Evolutionary conservation across 2,113 vertebrate genomes (phyloP).

Genomic region (Salvator merianae): DNA sequence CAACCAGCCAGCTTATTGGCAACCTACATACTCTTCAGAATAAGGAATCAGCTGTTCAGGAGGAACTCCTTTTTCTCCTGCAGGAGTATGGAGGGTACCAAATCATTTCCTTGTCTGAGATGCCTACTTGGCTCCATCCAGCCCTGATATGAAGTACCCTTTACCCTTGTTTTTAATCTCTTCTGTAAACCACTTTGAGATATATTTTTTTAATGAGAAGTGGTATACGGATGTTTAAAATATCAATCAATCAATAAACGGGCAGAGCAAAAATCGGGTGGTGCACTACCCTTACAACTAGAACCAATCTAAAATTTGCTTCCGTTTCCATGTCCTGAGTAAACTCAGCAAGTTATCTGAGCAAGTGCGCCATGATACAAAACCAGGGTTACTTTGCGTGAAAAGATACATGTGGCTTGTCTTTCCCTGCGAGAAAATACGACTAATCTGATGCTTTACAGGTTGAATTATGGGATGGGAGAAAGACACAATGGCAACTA

Average conservation of each 20-base stretch:
- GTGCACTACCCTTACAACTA: neutral
- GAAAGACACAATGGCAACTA: neutral
- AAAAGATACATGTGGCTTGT: neutral
- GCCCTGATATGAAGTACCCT: too few species aligned
- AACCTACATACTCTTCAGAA: neutral
- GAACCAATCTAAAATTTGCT: neutral
- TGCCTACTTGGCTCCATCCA: too few species aligned
- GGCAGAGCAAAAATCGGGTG: too few species aligned
- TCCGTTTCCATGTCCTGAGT: neutral
- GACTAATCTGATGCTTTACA: neutral
- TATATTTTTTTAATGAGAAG: too few species aligned
- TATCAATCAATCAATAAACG: too few species aligned
- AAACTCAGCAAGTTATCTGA: neutral
- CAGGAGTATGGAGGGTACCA: too few species aligned
- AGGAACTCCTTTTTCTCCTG: neutral
- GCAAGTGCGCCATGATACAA: neutral
- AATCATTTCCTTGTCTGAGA: too few species aligned
- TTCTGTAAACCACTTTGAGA: too few species aligned
- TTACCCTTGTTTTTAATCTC: too few species aligned
- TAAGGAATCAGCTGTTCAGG: neutral
- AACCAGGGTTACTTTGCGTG: neutral
- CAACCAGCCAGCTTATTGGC: slow-evolving; percentile 23
- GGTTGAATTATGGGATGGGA: neutral
- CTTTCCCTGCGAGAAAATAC: neutral
- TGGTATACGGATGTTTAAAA: too few species aligned